Conservation (phyloP, 2,888 invertebrate species). For the Meteorus colon region DNA sequence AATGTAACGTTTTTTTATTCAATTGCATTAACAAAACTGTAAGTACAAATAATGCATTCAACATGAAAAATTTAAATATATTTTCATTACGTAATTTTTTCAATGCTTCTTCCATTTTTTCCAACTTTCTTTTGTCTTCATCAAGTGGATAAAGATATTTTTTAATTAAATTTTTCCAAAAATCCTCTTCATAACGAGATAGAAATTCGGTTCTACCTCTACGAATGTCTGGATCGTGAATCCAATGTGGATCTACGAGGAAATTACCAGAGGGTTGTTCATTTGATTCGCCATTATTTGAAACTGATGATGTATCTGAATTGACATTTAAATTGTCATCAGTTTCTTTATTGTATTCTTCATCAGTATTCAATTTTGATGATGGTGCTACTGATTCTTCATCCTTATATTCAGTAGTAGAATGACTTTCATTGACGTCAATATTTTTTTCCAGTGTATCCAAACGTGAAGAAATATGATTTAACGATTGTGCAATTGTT, state of each 20-base stretch:
- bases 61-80: conserved; percentile 78
- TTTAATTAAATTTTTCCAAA: conserved; percentile 86
- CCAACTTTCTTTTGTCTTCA: conserved; percentile 78
- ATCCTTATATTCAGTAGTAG: conserved; percentile 21
- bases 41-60: conserved; percentile 80
- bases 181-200: conserved; percentile 79
- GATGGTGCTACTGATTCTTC: conserved; percentile 15
- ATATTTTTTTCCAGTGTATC: conserved; percentile 72
- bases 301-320: conserved; percentile 44
- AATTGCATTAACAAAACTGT: conserved; percentile 80
- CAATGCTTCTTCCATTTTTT: conserved; percentile 74
- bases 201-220: conserved; percentile 81
- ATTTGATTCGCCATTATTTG: conserved; percentile 23
- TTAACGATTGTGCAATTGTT: conserved; percentile 71
- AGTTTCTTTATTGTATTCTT: conserved; percentile 45
- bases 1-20: conserved; percentile 76
- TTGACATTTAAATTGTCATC: conserved; percentile 43
- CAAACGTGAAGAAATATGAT: conserved; percentile 72
- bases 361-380: conserved; percentile 3
- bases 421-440: conserved; percentile 13
- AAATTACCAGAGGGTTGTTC: conserved; percentile 59
- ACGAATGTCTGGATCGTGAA: conserved; percentile 80
- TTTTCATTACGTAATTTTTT: conserved; percentile 76
- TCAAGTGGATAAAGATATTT: conserved; percentile 85
- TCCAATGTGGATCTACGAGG: conserved; percentile 79